Percentiles rank a stretch among this genome's conserved stretches.
These are phyloP conservation scores for Drosophila bipectinata DNA, from an alignment of 1,140 invertebrate species.

Conservation along the genomic window DNA sequence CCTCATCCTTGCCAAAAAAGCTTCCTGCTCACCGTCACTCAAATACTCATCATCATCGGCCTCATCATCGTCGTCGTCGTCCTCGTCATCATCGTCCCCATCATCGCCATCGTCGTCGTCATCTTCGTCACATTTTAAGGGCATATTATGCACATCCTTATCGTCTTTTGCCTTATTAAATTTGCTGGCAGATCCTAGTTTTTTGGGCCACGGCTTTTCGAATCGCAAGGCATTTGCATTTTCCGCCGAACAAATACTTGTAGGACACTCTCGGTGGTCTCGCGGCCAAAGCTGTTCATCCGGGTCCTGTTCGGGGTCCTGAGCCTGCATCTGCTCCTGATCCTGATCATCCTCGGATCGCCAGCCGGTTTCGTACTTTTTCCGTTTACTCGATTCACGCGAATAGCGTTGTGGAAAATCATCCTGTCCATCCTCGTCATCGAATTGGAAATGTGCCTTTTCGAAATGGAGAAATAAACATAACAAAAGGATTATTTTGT, in stretches of 20 bases:
- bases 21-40: neutral
- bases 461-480: neutral
- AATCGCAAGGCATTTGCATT: conserved; percentile 7
- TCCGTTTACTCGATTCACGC: neutral
- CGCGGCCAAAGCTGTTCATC: neutral
- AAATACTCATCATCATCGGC: neutral
- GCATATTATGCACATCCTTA: neutral
- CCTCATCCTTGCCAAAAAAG: conserved; percentile 9
- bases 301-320: neutral
- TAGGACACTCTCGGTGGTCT: neutral
- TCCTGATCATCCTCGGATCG: neutral
- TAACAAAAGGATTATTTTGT: neutral
- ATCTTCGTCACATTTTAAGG: conserved; percentile 1
- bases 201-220: neutral
- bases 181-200: neutral
- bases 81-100: conserved; percentile 12
- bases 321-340: neutral
- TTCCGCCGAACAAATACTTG: conserved; percentile 29
- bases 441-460: neutral
- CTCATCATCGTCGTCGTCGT: neutral
- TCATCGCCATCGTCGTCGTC: conserved; percentile 22
- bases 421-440: neutral
- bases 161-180: neutral
- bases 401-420: neutral
- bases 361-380: neutral